Base-by-base conservation (phyloP, 2,797 vertebrate species). In the Natrix natrix region DNA sequence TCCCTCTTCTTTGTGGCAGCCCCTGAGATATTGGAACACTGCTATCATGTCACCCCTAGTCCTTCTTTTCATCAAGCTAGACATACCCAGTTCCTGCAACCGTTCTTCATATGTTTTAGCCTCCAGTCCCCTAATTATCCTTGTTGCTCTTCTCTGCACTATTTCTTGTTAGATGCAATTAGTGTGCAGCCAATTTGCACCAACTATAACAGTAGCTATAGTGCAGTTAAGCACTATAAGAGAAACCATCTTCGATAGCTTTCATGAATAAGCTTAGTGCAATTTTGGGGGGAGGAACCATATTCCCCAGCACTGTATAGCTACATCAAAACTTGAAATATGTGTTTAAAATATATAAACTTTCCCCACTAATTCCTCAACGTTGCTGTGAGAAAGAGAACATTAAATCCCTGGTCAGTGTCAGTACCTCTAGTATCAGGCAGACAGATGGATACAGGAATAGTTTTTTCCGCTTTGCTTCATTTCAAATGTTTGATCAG, bases 401-500 rank as follows among this genome's bases (percentile, higher is more conserved):
- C 12, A 86, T 7, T 17, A 24, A 43, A 59, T 5, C 10, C 17
- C 87, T 48, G 16, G 24, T 54, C 28, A 61, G 10, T 26, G 61
- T 37, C 13, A 74, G 6, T 54, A 22, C 22, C 7, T 55, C 48
- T 8, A 28, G 24, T 20, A 14, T 86, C 87, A 87, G 32, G 0
- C 2, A 74, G n/a, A 26, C 8, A 95, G 86, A 94, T 43, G 57
- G 89, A 93, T 0, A 0, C 14, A 91, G 8, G 69, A 91, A 87
- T 63, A 86, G 43, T 61, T 74, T 93, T 93, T 43, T 94, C 22
- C 74, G 61, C 74, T 59, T 93, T 88, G 66, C 56, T 86, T 63
- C 91, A 83, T 26, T 92, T 87, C 90, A 87, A 43, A 93, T 60
- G 59, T 61, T 93, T 91, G 16, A 63, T 93, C 88, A 94, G 93